Conservation (phyloP, 2,888 invertebrate species). For the Eilema sororculum region DNA sequence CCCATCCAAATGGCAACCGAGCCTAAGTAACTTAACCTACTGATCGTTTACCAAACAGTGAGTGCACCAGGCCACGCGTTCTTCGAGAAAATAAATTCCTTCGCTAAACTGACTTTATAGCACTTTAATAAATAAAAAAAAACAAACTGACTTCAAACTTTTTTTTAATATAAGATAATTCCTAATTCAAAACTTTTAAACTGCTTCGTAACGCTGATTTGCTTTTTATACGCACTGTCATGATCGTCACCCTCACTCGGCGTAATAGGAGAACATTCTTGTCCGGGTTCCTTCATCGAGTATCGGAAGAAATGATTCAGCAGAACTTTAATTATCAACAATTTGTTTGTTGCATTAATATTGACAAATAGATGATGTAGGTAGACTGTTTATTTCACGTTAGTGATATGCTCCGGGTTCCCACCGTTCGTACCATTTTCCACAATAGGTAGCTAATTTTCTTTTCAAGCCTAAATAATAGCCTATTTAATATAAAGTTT, state of each 20-base stretch:
- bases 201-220: conserved; percentile 5
- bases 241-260: conserved; percentile 6
- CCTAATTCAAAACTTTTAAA: not conserved
- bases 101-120: too few species aligned
- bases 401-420: too few species aligned
- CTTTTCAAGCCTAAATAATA: too few species aligned
- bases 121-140: too few species aligned
- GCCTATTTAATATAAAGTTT: too few species aligned
- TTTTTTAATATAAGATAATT: not conserved
- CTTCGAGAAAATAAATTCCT: too few species aligned
- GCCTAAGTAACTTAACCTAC: too few species aligned
- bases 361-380: not conserved
- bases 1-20: too few species aligned
- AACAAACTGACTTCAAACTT: not conserved
- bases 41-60: too few species aligned
- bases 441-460: too few species aligned
- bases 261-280: conserved; percentile 2
- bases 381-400: not conserved
- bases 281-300: conserved; percentile 8
- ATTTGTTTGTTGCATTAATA: not conserved
- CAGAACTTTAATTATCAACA: conserved; percentile 1
- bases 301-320: conserved; percentile 3
- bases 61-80: too few species aligned
- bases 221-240: conserved; percentile 10
- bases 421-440: too few species aligned